Evolutionary conservation across 2,113 vertebrate species (phyloP).

Genomic region (Vireo altiloquus): DNA sequence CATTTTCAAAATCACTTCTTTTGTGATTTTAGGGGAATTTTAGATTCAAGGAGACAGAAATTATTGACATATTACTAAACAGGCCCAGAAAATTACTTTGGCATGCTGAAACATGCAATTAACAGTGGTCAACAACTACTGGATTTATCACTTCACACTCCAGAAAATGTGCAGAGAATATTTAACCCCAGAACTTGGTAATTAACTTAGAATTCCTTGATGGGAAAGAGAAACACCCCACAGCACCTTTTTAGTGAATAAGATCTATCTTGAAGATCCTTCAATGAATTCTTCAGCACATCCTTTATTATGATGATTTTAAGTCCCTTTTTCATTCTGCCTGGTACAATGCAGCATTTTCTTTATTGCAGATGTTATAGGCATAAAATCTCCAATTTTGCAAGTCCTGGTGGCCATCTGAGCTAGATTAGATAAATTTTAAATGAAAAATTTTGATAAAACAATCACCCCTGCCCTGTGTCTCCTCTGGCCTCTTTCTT

Average conservation of each 20-base stretch:
- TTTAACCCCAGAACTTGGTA: not conserved
- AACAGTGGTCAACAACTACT: constrained; percentile 1
- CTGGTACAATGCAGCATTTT: not conserved
- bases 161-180: not conserved
- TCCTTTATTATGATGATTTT: not conserved
- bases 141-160: not conserved
- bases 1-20: constrained; percentile 14
- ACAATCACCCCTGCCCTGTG: not conserved
- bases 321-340: not conserved
- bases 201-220: not conserved
- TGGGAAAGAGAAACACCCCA: not conserved
- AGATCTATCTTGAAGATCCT: not conserved
- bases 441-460: not conserved
- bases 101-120: not conserved
- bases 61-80: constrained; percentile 12
- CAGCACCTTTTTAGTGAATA: not conserved
- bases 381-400: not conserved
- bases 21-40: not conserved
- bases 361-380: not conserved
- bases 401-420: not conserved
- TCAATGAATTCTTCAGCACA: not conserved
- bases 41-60: not conserved
- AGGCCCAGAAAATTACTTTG: constrained; percentile 1
- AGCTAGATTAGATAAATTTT: not conserved
- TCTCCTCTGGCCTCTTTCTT: not conserved